These are phyloP conservation scores for Lateolabrax maculatus DNA, from an alignment of 2,797 vertebrate species.

Conservation along the genomic window DNA sequence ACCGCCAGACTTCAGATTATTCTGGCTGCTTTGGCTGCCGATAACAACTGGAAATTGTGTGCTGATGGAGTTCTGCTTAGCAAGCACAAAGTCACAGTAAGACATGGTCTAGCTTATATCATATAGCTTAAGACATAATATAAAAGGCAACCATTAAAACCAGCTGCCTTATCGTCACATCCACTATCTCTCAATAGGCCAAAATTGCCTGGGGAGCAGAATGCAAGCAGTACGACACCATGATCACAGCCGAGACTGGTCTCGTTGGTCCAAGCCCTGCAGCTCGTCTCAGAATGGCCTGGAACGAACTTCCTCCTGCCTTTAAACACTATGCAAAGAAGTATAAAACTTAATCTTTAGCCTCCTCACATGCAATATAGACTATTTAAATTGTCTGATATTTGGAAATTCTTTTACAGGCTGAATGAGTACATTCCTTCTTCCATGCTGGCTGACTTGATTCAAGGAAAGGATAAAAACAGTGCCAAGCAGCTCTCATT, in stretches of 20 bases:
- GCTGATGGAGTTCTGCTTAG: constrained; percentile 85
- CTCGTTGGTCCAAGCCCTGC: constrained; percentile 82
- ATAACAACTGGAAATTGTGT: constrained; percentile 88
- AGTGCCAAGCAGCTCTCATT: constrained; percentile 78
- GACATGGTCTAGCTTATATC: neutral
- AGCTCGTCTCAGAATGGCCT: constrained; percentile 82
- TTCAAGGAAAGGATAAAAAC: constrained; percentile 63
- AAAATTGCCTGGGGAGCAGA: constrained; percentile 86
- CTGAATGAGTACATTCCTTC: constrained; percentile 70
- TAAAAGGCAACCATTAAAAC: neutral
- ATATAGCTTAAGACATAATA: neutral
- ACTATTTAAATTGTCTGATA: constrained; percentile 23
- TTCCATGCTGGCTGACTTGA: constrained; percentile 68
- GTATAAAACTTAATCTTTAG: constrained; percentile 72
- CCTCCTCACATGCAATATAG: neutral
- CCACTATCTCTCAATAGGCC: constrained; percentile 70
- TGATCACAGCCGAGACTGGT: constrained; percentile 85
- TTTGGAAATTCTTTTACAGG: constrained; percentile 69
- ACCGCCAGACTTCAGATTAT: constrained; percentile 82
- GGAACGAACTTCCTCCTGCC: constrained; percentile 80
- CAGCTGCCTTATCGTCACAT: neutral
- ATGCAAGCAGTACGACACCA: constrained; percentile 83
- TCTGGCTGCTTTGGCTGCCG: constrained; percentile 81
- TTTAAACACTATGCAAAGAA: constrained; percentile 67
- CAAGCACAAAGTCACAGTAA: constrained; percentile 88